Evolutionary conservation across 2,797 vertebrate genomes (phyloP).

Genomic region (Catostomus latipinnis): DNA sequence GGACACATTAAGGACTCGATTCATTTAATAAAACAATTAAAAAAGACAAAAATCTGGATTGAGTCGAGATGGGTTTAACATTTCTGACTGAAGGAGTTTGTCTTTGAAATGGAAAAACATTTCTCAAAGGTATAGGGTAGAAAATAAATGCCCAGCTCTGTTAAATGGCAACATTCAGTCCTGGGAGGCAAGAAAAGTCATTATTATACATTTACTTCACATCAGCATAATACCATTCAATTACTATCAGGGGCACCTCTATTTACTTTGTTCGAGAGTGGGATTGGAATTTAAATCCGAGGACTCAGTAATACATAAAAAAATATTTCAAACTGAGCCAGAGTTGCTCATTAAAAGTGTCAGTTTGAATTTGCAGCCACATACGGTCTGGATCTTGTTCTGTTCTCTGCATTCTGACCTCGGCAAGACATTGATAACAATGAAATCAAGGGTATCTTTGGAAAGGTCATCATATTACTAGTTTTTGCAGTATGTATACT

Average conservation of each 20-base stretch:
- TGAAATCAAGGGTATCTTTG: background rate
- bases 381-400: conserved; percentile 5
- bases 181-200: background rate
- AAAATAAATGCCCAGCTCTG: background rate
- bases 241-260: conserved; percentile 5
- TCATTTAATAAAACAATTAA: too few relatives aligned
- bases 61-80: background rate
- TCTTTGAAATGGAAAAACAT: background rate
- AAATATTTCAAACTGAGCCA: background rate
- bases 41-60: background rate
- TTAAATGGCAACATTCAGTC: background rate
- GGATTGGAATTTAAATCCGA: conserved; percentile 5
- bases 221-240: background rate
- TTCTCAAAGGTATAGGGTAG: background rate
- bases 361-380: conserved; percentile 1
- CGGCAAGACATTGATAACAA: background rate
- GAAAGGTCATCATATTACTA: background rate
- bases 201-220: background rate
- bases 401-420: conserved; percentile 1
- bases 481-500: background rate
- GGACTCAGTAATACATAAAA: background rate
- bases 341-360: conserved; percentile 15
- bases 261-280: conserved; percentile 2
- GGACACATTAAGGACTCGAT: too few relatives aligned
- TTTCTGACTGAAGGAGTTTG: background rate